phyloP scores from a whole-genome alignment of 2,797 vertebrate genomes.

The Otolemur crassicaudatus region DNA sequence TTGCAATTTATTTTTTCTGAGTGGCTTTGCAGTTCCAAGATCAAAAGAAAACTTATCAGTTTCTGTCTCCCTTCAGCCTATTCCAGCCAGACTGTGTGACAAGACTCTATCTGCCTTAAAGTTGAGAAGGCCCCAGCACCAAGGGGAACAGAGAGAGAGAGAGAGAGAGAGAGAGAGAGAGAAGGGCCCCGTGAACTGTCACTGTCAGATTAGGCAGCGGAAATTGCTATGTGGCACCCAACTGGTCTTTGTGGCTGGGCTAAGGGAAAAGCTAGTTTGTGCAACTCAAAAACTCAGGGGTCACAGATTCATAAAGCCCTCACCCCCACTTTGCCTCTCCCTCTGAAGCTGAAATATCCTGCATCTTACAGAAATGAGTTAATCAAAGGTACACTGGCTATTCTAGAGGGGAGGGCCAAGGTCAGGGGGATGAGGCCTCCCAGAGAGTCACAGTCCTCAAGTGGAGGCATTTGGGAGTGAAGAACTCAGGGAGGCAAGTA shows the following conservation, averaged over 20 bases:
- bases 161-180: slow-evolving; percentile 28
- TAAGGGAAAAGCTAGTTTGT: slow-evolving; percentile 32
- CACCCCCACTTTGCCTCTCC: slow-evolving; percentile 69
- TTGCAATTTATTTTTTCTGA: slow-evolving; percentile 65
- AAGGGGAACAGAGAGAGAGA: slow-evolving; percentile 46
- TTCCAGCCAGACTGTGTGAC: slow-evolving; percentile 86
- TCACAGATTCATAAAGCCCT: slow-evolving; percentile 72
- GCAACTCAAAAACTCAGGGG: slow-evolving; percentile 53
- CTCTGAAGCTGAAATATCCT: slow-evolving; percentile 86
- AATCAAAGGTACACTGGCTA: slow-evolving; percentile 83
- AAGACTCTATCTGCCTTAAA: slow-evolving; percentile 80
- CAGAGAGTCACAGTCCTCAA: background rate
- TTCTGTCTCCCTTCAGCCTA: slow-evolving; percentile 87
- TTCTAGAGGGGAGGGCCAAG: background rate
- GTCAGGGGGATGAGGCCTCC: background rate
- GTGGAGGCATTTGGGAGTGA: background rate
- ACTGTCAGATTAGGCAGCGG: slow-evolving; percentile 76
- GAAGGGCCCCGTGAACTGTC: slow-evolving; percentile 60
- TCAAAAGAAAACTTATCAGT: slow-evolving; percentile 90
- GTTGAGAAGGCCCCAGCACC: slow-evolving; percentile 76
- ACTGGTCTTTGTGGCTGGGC: slow-evolving; percentile 63
- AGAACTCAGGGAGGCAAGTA: background rate
- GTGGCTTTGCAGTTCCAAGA: slow-evolving; percentile 83
- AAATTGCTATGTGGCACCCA: slow-evolving; percentile 72
- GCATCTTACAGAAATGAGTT: slow-evolving; percentile 84